Percentiles rank a stretch among this genome's conserved stretches.
Evolutionary conservation across 2,888 invertebrate genomes (phyloP).

Genomic region (Cerastoderma edule): DNA sequence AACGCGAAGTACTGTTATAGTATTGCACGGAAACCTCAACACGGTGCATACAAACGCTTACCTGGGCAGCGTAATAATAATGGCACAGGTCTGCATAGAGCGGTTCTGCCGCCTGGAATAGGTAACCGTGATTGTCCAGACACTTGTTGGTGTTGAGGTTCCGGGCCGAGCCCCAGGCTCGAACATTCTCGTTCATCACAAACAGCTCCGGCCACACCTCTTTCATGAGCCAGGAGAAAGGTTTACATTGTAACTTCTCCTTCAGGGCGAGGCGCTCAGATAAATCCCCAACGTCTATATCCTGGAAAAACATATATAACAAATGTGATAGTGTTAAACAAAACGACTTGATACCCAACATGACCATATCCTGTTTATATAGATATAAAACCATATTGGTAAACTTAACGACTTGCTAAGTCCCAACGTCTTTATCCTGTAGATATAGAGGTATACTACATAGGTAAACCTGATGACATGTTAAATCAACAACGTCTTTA

Average conservation of each 20-base stretch:
- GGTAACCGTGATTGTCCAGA: slow-evolving; percentile 75
- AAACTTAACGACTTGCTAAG: too few species aligned
- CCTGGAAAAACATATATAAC: slow-evolving; percentile 53
- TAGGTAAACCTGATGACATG: too few species aligned
- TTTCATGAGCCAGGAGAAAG: slow-evolving; percentile 73
- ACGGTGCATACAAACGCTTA: too few species aligned
- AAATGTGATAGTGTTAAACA: too few species aligned
- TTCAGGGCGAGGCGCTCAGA: slow-evolving; percentile 66
- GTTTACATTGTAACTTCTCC: slow-evolving; percentile 69
- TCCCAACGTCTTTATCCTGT: too few species aligned
- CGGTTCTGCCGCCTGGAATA: slow-evolving; percentile 70
- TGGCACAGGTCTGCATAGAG: slow-evolving; percentile 67
- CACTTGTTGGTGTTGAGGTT: slow-evolving; percentile 66
- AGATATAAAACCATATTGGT: too few species aligned
- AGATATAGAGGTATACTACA: too few species aligned
- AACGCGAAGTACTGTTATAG: too few species aligned
- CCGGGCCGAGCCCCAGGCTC: slow-evolving; percentile 72
- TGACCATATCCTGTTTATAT: too few species aligned
- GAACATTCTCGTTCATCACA: slow-evolving; percentile 61
- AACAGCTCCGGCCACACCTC: slow-evolving; percentile 75
- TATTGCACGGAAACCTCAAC: too few species aligned
- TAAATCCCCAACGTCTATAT: slow-evolving; percentile 67
- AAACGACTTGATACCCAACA: too few species aligned
- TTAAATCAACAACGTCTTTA: too few species aligned
- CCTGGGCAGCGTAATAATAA: slow-evolving; percentile 62